Evolutionary conservation across 2,888 invertebrate species (phyloP).

Genomic region (Coelinius sp.): DNA sequence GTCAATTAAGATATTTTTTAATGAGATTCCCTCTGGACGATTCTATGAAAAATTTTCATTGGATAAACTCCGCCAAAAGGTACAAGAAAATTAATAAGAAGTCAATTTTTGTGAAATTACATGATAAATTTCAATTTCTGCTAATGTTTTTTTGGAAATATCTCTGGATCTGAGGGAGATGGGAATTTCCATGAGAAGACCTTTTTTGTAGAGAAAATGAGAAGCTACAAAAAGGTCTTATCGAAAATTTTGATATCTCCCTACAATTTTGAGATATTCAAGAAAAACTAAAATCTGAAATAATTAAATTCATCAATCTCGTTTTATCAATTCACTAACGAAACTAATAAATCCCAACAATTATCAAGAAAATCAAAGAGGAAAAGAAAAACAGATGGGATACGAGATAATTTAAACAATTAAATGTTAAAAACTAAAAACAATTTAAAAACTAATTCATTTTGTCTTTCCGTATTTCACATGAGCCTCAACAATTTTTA

Average conservation of each 20-base stretch:
- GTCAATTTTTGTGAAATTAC: too few species aligned
- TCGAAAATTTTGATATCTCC: not conserved
- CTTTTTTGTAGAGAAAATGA: too few species aligned
- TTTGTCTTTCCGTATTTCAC: constrained; percentile 9
- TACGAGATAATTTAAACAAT: not conserved
- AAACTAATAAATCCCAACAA: not conserved
- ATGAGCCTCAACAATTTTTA: constrained; percentile 11
- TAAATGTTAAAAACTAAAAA: constrained; percentile 13
- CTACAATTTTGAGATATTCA: not conserved
- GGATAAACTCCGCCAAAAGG: too few species aligned
- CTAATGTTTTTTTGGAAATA: too few species aligned
- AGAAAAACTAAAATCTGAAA: not conserved
- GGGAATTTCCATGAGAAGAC: too few species aligned
- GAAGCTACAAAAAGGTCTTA: not conserved
- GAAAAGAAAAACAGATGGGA: not conserved
- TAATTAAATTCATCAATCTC: too few species aligned
- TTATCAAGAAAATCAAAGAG: not conserved
- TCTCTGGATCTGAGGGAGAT: too few species aligned
- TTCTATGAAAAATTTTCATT: not conserved
- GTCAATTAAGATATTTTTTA: not conserved
- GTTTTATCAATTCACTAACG: too few species aligned
- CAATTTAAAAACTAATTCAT: not conserved
- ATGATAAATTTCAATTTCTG: too few species aligned
- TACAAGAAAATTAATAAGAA: too few species aligned
- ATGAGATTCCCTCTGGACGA: not conserved